phyloP scores from a whole-genome alignment of 2,888 invertebrate species.

The Chymomyza caudatula region DNA sequence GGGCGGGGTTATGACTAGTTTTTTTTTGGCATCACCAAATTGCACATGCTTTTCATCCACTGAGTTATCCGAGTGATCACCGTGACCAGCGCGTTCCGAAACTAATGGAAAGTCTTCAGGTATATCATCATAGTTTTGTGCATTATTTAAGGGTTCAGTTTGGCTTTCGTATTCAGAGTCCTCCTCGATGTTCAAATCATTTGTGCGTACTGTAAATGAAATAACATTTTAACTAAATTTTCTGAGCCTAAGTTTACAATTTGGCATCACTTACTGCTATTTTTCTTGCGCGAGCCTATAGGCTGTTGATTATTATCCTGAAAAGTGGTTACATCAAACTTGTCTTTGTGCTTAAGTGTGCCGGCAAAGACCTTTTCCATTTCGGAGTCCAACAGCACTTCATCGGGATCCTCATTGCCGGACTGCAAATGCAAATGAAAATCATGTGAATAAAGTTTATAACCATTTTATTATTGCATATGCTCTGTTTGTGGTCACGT shows the following conservation, averaged over 20 bases:
- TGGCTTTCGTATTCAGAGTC: conserved; percentile 75
- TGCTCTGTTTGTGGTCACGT: conserved; percentile 46
- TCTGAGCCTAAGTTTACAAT: neutral
- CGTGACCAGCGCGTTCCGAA: conserved; percentile 78
- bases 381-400: conserved; percentile 89
- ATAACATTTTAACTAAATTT: neutral
- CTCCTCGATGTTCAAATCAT: conserved; percentile 76
- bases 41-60: conserved; percentile 79
- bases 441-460: neutral
- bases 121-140: conserved; percentile 77
- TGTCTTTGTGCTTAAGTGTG: conserved; percentile 79
- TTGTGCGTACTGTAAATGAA: conserved; percentile 69
- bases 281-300: conserved; percentile 74
- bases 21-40: conserved; percentile 77
- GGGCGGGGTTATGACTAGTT: conserved; percentile 76
- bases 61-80: conserved; percentile 77
- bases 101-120: conserved; percentile 78
- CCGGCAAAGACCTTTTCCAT: conserved; percentile 92
- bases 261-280: conserved; percentile 51
- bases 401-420: conserved; percentile 82
- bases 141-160: conserved; percentile 72
- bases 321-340: conserved; percentile 82
- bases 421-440: conserved; percentile 60
- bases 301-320: conserved; percentile 74
- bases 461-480: neutral